phyloP scores from a whole-genome alignment of 2,888 invertebrate species.

The Drosophila infuscata region DNA sequence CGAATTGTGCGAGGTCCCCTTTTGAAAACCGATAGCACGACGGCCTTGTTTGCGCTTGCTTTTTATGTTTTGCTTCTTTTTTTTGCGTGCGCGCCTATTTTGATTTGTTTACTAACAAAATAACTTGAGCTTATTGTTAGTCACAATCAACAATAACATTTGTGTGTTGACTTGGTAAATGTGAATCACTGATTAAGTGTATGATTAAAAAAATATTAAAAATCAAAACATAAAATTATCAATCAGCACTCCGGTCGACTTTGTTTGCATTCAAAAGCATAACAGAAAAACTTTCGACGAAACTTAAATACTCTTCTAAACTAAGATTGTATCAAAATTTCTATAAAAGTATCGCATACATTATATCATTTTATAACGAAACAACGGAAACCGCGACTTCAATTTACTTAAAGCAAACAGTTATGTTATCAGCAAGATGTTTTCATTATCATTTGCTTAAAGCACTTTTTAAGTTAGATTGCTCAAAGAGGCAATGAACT shows the following conservation, averaged over 20 bases:
- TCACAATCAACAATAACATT: conserved; percentile 31
- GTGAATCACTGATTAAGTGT: conserved; percentile 14
- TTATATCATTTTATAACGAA: neutral
- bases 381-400: neutral
- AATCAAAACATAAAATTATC: conserved; percentile 10
- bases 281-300: neutral
- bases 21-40: conserved; percentile 52
- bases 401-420: neutral
- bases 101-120: conserved; percentile 52
- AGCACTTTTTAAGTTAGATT: neutral
- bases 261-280: conserved; percentile 27
- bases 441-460: neutral
- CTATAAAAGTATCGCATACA: neutral
- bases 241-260: conserved; percentile 18
- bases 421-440: neutral
- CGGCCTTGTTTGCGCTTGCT: conserved; percentile 52
- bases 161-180: conserved; percentile 22
- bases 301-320: conserved; percentile 7
- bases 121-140: conserved; percentile 16
- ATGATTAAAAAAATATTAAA: conserved; percentile 3
- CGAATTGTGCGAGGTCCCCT: conserved; percentile 27
- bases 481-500: neutral
- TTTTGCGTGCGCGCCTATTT: conserved; percentile 14
- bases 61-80: conserved; percentile 9
- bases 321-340: neutral